Conservation (phyloP, 2,113 vertebrate genomes). For the Haemorhous mexicanus region DNA sequence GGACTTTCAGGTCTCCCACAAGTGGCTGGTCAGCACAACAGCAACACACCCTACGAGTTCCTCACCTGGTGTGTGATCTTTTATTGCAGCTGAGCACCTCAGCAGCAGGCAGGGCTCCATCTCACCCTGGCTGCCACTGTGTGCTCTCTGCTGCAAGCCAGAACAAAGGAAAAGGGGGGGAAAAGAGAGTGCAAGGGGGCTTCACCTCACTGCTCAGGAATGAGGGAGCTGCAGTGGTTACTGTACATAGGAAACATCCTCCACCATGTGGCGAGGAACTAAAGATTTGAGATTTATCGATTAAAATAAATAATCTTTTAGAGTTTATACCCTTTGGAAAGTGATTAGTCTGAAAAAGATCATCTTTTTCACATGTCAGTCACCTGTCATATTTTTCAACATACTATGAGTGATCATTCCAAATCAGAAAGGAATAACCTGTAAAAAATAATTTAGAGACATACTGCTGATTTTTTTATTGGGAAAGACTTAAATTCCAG, state of each 20-base stretch:
- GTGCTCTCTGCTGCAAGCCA: background rate
- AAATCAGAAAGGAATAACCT: background rate
- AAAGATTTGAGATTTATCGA: background rate
- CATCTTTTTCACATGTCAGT: background rate
- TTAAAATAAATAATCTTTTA: background rate
- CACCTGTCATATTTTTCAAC: background rate
- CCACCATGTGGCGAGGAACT: background rate
- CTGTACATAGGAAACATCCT: background rate
- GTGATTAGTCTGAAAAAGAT: background rate
- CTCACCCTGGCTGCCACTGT: background rate
- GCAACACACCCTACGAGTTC: background rate
- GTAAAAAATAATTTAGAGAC: background rate
- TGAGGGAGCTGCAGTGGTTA: background rate
- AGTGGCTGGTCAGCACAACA: background rate
- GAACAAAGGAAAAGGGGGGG: background rate
- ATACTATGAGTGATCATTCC: background rate
- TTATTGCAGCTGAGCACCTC: background rate
- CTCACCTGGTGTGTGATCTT: background rate
- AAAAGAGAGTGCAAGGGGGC: background rate
- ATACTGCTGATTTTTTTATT: background rate
- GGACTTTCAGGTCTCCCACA: background rate
- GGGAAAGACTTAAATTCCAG: conserved; percentile 8
- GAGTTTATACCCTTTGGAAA: background rate
- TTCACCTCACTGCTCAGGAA: background rate
- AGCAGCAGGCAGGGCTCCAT: background rate